Evolutionary conservation across 2,888 invertebrate species (phyloP).

Genomic region (Stenoptilia bipunctidactyla): DNA sequence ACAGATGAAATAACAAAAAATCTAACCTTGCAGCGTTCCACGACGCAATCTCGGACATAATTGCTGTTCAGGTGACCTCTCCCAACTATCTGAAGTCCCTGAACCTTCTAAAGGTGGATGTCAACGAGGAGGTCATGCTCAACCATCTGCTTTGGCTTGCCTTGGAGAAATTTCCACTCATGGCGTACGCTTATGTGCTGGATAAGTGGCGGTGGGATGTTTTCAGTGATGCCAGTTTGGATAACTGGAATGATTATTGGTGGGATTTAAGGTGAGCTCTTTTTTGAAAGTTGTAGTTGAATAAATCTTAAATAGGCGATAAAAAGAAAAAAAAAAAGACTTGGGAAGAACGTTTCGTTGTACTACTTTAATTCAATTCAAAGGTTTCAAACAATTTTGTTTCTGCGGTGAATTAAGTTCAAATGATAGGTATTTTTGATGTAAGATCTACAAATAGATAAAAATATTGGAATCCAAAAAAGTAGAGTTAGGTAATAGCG

Average conservation of each 20-base stretch:
- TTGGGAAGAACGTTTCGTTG: too few relatives aligned
- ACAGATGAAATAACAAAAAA: neutral
- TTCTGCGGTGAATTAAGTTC: too few relatives aligned
- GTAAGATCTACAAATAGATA: too few relatives aligned
- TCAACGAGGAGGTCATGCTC: conserved; percentile 38
- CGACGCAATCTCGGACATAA: conserved; percentile 74
- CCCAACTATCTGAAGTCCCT: conserved; percentile 59
- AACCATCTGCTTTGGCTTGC: conserved; percentile 57
- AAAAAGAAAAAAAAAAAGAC: too few relatives aligned
- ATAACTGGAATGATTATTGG: conserved; percentile 58
- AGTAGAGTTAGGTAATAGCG: too few relatives aligned
- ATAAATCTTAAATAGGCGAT: too few relatives aligned
- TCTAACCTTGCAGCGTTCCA: conserved; percentile 65
- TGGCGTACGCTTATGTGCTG: conserved; percentile 54
- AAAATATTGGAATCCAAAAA: too few relatives aligned
- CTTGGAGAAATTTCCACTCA: conserved; percentile 51
- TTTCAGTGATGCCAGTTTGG: conserved; percentile 39
- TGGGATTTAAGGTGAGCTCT: conserved; percentile 47
- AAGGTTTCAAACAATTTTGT: too few relatives aligned
- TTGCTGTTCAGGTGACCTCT: conserved; percentile 70
- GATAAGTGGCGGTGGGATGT: conserved; percentile 62
- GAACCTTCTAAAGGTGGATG: conserved; percentile 41
- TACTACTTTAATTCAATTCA: too few relatives aligned
- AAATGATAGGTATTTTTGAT: too few relatives aligned
- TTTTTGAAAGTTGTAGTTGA: too few relatives aligned